These are phyloP conservation scores for Sialis fuliginosa DNA, from an alignment of 2,888 invertebrate genomes.

Conservation along the genomic window DNA sequence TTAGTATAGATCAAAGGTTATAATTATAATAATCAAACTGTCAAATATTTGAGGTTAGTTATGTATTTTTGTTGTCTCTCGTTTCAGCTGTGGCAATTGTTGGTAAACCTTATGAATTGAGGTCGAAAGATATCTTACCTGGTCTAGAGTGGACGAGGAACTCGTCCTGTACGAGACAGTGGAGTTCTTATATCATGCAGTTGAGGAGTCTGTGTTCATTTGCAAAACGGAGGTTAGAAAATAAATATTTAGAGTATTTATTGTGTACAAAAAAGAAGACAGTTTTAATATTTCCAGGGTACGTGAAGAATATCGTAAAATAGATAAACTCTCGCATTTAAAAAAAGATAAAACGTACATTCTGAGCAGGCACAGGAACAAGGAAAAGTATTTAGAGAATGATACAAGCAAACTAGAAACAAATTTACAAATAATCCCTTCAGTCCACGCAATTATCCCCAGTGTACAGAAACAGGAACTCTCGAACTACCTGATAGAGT, in stretches of 20 bases:
- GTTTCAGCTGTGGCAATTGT: slow-evolving; percentile 6
- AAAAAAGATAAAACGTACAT: no score
- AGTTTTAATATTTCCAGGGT: not conserved
- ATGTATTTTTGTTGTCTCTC: slow-evolving; percentile 2
- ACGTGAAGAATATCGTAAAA: no score
- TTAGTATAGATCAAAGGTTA: slow-evolving; percentile 26
- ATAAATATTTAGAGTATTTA: no score
- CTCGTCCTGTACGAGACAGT: slow-evolving; percentile 3
- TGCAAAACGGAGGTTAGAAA: not conserved
- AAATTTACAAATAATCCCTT: not conserved
- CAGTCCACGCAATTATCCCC: not conserved
- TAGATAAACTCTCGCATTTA: no score
- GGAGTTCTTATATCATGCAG: slow-evolving; percentile 3
- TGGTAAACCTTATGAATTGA: slow-evolving; percentile 6
- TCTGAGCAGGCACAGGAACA: no score
- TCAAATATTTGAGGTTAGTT: not conserved
- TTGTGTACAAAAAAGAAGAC: no score
- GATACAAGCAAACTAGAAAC: no score
- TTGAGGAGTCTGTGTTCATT: slow-evolving; percentile 3
- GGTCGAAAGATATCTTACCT: slow-evolving; percentile 3
- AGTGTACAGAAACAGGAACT: no score
- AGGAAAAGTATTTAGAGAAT: no score
- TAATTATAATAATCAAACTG: not conserved
- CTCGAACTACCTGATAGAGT: no score
- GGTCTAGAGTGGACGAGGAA: slow-evolving; percentile 1